Base-by-base conservation (phyloP, 1,140 invertebrate genomes). In the Popillia japonica region DNA sequence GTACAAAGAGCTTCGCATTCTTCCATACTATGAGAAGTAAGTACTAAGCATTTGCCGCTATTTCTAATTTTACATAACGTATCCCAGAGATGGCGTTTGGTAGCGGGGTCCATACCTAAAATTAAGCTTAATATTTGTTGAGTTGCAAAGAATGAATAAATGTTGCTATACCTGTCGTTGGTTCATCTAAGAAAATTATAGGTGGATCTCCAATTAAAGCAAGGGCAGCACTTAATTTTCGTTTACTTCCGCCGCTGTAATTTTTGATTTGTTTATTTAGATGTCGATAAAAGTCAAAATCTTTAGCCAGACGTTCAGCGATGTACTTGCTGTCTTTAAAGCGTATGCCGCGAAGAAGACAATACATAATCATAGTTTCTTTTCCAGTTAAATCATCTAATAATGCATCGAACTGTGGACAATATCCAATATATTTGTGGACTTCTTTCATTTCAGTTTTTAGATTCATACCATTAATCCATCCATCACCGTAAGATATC, bases 201-300 rank as follows among this genome's bases (percentile, higher is more conserved):
- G 93, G 90, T 4, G 96, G 95, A 88, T 97, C 93, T n/a, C 96
- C 96, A 48, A 98, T 90, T 34, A 99, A 87, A 8, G 98, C 94
- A 72, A 99, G 92, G 0, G 97, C 97, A 55, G 97, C 96, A 81
- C 95, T 98, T 27, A 99, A 87, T 86, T 99, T 98, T 59, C 98
- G 90, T 85, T 98, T 98, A 82, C 98, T 99, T 0, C 98, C 98
- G 10, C 96, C 96, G 84, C 96, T 98, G 83, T 93, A 94, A 86
- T 88, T 90, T 80, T 86, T 87, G 22, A 92, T 89, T 84, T 88
- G 80, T 78, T 90, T 91, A 77, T 91, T 86, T 4, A 91, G 80
- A 84, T 91, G 89, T 73, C 88, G 86, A 11, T 82, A 80, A 81
- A 90, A 90, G 55, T 89, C 88, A n/a, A 90, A 86, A 8, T 87